Percentiles rank a stretch among this genome's conserved stretches.
Evolutionary conservation across 2,797 vertebrate species (phyloP).

Genomic region (Hapalemur alaotrensis): DNA sequence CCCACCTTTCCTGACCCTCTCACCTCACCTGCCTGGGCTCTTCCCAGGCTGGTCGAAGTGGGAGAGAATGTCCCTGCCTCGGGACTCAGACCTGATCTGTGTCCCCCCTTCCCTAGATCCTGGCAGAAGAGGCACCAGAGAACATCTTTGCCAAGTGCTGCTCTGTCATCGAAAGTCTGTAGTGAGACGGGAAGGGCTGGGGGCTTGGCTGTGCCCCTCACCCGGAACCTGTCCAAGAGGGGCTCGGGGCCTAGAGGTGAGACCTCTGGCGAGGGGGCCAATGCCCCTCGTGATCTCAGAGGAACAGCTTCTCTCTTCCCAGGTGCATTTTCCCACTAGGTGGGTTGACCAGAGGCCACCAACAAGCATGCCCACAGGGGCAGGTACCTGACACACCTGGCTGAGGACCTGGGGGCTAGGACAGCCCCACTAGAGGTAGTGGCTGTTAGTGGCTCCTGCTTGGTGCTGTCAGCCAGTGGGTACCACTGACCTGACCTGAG

Average conservation of each 20-base stretch:
- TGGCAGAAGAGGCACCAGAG: constrained; percentile 62
- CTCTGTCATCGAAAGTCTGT: constrained; percentile 51
- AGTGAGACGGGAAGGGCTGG: neutral
- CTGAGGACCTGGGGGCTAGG: fast-evolving
- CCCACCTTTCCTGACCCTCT: neutral
- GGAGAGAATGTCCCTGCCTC: no score
- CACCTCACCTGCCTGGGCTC: neutral
- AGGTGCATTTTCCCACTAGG: neutral
- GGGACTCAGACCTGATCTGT: neutral
- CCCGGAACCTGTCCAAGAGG: neutral
- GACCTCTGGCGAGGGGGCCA: fast-evolving
- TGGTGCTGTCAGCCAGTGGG: neutral
- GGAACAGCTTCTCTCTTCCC: neutral
- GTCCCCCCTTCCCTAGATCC: constrained; percentile 38
- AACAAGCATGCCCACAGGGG: neutral
- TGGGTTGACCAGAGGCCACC: neutral
- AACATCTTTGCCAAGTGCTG: constrained; percentile 67
- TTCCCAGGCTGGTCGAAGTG: neutral
- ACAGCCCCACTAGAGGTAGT: neutral
- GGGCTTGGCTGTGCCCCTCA: neutral
- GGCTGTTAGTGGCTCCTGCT: neutral
- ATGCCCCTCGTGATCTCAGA: fast-evolving
- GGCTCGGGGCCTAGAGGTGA: neutral
- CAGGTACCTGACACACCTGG: neutral
- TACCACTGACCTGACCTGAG: neutral